Conservation (phyloP, 2,113 vertebrate genomes). For the Chunga burmeisteri region DNA sequence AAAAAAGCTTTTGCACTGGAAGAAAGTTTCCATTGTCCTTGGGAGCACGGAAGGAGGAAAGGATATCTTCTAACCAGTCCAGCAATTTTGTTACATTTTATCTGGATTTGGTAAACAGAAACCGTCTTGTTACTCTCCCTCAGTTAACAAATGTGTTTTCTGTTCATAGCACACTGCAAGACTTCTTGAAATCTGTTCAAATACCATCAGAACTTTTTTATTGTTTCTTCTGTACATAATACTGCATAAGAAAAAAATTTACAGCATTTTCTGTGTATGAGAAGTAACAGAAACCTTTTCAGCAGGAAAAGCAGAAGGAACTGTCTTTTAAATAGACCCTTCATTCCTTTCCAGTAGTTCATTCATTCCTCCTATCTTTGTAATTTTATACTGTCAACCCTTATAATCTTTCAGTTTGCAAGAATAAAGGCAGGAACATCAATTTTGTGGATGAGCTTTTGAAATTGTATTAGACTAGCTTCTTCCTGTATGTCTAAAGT, state of each 20-base stretch:
- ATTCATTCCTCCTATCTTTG: conserved; percentile 39
- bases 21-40: conserved; percentile 7
- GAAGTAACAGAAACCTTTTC: conserved; percentile 41
- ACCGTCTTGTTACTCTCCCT: background rate
- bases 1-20: background rate
- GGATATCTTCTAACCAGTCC: background rate
- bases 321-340: conserved; percentile 28
- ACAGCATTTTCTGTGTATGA: background rate
- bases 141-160: background rate
- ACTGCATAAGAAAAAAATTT: background rate
- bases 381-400: conserved; percentile 26
- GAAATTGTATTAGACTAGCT: background rate
- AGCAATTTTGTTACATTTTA: background rate
- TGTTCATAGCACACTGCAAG: background rate
- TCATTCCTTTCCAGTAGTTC: conserved; percentile 31
- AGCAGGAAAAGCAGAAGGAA: conserved; percentile 9
- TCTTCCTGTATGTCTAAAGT: background rate
- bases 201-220: background rate
- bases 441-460: conserved; percentile 5
- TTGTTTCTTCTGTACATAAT: background rate
- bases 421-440: conserved; percentile 21
- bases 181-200: background rate
- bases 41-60: background rate
- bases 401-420: conserved; percentile 20
- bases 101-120: background rate